Evolutionary conservation across 2,888 invertebrate genomes (phyloP).

Genomic region (Phymatocera aterrima): DNA sequence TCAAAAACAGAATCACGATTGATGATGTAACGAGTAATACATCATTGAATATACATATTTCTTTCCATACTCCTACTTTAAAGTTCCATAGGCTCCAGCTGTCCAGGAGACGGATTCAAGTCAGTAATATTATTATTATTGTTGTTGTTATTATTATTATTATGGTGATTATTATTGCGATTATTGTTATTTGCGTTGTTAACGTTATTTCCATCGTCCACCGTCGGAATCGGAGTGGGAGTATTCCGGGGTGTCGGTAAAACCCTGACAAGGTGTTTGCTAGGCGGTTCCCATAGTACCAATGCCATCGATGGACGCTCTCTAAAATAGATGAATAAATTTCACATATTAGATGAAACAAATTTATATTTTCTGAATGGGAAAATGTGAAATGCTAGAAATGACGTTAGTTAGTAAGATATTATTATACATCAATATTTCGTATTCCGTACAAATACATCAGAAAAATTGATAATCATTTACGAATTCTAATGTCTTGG

Average conservation of each 20-base stretch:
- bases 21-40: background rate
- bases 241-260: slow-evolving; percentile 58
- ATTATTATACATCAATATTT: too few species aligned
- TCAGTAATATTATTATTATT: slow-evolving; percentile 61
- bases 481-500: too few species aligned
- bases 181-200: slow-evolving; percentile 57
- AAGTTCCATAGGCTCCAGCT: slow-evolving; percentile 71
- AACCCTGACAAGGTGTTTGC: slow-evolving; percentile 74
- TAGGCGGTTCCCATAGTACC: slow-evolving; percentile 88
- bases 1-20: background rate
- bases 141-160: slow-evolving; percentile 54
- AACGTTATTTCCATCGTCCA: slow-evolving; percentile 57
- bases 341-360: too few species aligned
- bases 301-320: slow-evolving; percentile 87
- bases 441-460: too few species aligned
- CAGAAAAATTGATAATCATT: too few species aligned
- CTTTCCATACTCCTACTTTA: slow-evolving; percentile 45
- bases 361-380: too few species aligned
- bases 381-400: too few species aligned
- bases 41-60: background rate
- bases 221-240: slow-evolving; percentile 55
- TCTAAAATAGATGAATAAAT: slow-evolving; percentile 69
- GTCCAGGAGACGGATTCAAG: slow-evolving; percentile 60
- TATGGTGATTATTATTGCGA: slow-evolving; percentile 53
- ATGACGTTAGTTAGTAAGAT: too few species aligned